phyloP scores from a whole-genome alignment of 2,797 vertebrate genomes.

The Galago senegalensis region DNA sequence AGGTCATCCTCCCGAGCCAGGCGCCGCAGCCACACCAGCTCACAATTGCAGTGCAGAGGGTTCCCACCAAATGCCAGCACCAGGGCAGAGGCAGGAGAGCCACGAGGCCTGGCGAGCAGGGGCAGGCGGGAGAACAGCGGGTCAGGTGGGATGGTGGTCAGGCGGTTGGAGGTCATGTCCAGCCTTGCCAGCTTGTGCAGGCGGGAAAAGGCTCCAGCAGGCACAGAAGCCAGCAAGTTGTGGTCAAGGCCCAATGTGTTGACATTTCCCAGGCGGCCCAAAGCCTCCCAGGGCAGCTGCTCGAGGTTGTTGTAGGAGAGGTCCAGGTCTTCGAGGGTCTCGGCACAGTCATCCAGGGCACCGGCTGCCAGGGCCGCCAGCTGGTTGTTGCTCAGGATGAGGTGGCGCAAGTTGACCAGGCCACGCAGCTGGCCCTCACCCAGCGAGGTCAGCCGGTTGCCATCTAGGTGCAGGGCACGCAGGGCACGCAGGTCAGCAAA shows the following conservation, averaged over 20 bases:
- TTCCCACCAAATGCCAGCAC: slow-evolving; percentile 95
- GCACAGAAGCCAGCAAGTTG: slow-evolving; percentile 95
- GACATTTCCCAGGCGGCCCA: slow-evolving; percentile 93
- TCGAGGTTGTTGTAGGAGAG: slow-evolving; percentile 96
- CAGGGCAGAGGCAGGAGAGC: slow-evolving; percentile 92
- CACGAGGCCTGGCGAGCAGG: slow-evolving; percentile 92
- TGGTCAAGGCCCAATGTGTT: slow-evolving; percentile 95
- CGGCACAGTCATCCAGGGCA: slow-evolving; percentile 93
- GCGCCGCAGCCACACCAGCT: slow-evolving; percentile 94
- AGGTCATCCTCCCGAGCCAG: slow-evolving; percentile 95
- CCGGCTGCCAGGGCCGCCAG: slow-evolving; percentile 89
- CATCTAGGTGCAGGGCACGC: slow-evolving; percentile 94
- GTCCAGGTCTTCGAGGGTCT: slow-evolving; percentile 95
- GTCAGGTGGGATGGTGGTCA: slow-evolving; percentile 96
- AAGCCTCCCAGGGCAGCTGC: slow-evolving; percentile 94
- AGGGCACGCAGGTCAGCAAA: slow-evolving; percentile 95
- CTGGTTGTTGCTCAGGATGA: slow-evolving; percentile 89
- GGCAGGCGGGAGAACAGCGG: slow-evolving; percentile 95
- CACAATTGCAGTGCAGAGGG: slow-evolving; percentile 96
- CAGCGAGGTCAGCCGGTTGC: slow-evolving; percentile 94
- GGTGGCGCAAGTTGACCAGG: slow-evolving; percentile 92
- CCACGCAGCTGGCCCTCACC: slow-evolving; percentile 94
- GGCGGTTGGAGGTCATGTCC: slow-evolving; percentile 97
- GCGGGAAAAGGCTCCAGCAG: slow-evolving; percentile 95
- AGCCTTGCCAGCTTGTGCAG: slow-evolving; percentile 95